Evolutionary conservation across 2,888 invertebrate species (phyloP).

Genomic region (Pelosia muscerda): DNA sequence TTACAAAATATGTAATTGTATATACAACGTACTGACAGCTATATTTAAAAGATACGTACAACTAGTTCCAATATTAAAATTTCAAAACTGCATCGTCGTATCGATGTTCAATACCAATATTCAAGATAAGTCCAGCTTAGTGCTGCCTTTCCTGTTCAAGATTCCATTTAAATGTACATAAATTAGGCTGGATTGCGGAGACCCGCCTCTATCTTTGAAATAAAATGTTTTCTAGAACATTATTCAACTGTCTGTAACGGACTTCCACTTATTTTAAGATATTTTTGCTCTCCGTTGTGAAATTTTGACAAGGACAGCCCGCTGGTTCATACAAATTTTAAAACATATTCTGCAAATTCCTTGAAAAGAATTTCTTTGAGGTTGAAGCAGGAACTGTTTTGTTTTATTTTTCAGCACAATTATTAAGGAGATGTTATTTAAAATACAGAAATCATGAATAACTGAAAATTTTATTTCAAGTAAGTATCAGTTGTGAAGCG

Average conservation of each 20-base stretch:
- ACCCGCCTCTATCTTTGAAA: slow-evolving; percentile 21
- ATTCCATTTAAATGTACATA: slow-evolving; percentile 51
- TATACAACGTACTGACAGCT: not conserved
- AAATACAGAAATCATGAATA: not conserved
- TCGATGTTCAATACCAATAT: not conserved
- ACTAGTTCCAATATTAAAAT: not conserved
- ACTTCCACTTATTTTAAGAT: slow-evolving; percentile 7
- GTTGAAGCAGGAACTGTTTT: not conserved
- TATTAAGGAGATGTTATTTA: not conserved
- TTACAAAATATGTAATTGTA: too few species aligned
- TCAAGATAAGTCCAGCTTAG: slow-evolving; percentile 14
- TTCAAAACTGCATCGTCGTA: not conserved
- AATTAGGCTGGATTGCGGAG: slow-evolving; percentile 34
- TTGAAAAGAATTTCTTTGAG: not conserved
- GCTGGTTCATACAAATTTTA: slow-evolving; percentile 2
- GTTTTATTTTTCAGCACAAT: not conserved
- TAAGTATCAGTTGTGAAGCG: too few species aligned
- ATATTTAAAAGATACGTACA: not conserved
- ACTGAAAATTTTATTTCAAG: not conserved
- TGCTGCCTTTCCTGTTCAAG: slow-evolving; percentile 17
- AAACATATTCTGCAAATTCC: not conserved
- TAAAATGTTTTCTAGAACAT: slow-evolving; percentile 25
- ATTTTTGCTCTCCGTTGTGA: slow-evolving; percentile 8
- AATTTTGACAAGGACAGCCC: slow-evolving; percentile 5
- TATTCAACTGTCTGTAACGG: slow-evolving; percentile 24